phyloP scores from a whole-genome alignment of 2,113 vertebrate species.

The Tupaia chinensis region DNA sequence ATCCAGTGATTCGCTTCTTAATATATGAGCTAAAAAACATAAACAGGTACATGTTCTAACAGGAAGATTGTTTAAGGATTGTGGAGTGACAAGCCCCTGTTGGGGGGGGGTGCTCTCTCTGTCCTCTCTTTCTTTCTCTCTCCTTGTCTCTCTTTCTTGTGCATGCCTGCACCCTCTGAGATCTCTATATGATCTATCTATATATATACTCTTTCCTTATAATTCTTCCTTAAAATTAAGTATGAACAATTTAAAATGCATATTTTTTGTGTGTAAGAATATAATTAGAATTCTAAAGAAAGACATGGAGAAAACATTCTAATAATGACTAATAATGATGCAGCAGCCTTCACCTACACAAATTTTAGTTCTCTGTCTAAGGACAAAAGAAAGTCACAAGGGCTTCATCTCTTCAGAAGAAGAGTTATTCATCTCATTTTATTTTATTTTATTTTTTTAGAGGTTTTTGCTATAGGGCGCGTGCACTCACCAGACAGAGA shows the following conservation, averaged over 20 bases:
- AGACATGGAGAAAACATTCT: not conserved
- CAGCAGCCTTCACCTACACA: not conserved
- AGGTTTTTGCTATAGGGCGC: no score
- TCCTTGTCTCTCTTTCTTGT: no score
- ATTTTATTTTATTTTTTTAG: constrained; percentile 31
- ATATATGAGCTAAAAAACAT: not conserved
- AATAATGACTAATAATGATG: constrained; percentile 26
- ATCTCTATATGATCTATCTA: no score
- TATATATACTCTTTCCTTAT: not conserved
- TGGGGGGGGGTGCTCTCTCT: no score
- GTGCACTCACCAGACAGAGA: no score
- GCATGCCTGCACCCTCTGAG: no score
- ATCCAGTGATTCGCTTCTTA: constrained; percentile 36
- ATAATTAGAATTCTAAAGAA: constrained; percentile 55
- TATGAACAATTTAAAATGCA: not conserved
- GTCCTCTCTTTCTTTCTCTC: no score
- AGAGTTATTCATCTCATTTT: not conserved
- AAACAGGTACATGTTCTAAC: not conserved
- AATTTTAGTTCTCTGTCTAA: constrained; percentile 8
- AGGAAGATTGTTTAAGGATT: not conserved
- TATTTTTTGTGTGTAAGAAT: constrained; percentile 18
- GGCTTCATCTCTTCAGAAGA: constrained; percentile 7
- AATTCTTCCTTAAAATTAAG: not conserved
- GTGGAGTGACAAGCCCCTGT: no score
- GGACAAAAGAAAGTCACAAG: not conserved